Conservation (phyloP, 2,113 vertebrate genomes). For the Leptobrachium ailaonicum region DNA sequence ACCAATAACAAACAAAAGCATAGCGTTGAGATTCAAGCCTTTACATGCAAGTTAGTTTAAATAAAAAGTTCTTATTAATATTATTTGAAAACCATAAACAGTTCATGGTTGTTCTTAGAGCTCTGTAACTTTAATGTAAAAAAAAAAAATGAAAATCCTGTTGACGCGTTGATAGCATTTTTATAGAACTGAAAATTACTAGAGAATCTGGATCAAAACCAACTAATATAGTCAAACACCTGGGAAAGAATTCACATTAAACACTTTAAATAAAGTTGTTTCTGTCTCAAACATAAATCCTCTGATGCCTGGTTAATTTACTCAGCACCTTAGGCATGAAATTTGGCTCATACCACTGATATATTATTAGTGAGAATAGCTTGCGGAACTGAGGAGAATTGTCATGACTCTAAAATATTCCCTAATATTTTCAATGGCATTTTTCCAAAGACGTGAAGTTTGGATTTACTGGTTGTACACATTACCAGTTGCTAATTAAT, state of each 20-base stretch:
- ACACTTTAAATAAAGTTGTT: not conserved
- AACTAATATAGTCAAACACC: slow-evolving; percentile 17
- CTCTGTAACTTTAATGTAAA: too few relatives aligned
- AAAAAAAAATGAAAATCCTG: not conserved
- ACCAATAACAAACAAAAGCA: too few relatives aligned
- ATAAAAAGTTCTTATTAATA: too few relatives aligned
- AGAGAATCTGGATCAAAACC: slow-evolving; percentile 7
- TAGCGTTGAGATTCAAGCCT: too few relatives aligned
- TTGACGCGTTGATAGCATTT: not conserved
- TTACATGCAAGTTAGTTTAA: too few relatives aligned
- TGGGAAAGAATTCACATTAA: not conserved
- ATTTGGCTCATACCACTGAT: not conserved
- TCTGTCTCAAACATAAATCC: not conserved
- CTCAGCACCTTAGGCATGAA: not conserved
- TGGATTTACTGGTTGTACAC: not conserved
- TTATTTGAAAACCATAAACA: too few relatives aligned
- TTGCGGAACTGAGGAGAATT: not conserved
- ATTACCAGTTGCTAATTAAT: not conserved
- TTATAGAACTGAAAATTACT: not conserved
- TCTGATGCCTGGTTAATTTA: slow-evolving; percentile 3
- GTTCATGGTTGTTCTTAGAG: too few relatives aligned
- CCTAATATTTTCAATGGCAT: not conserved
- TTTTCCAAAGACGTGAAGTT: not conserved
- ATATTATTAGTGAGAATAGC: not conserved
- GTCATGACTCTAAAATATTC: not conserved